Base-by-base conservation (phyloP, 2,113 vertebrate genomes). In the Catharus minimus region DNA sequence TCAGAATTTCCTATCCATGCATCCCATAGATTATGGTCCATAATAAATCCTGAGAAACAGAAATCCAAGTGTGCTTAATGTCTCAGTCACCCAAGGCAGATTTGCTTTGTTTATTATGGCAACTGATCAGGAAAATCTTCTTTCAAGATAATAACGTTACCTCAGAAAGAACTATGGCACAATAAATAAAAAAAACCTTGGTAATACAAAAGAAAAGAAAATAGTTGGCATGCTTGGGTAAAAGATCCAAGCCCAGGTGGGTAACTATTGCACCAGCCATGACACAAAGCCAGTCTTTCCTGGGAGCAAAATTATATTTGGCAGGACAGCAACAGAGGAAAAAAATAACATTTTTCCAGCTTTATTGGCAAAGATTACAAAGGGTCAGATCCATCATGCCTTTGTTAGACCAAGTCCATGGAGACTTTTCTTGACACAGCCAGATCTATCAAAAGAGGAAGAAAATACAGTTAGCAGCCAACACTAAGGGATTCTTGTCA, bases 361-460 rank as follows among this genome's bases (percentile, higher is more conserved):
- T 78, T 86, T 76, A 95, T 94, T 71, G 60, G 85, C 52, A 86
- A 88, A 68, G 80, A 95, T 88, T 65, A 68, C 50, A 88, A 78
- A 92, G 77, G 92, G 86, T 79, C 86, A 94, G 69, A 90, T 89
- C 77, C 74, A 82, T 92, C 86, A 79, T 16, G 57, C 16, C 65
- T 87, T 87, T 90, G 82, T 92, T 92, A 93, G 76, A 55, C 36
- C 38, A 65, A 57, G 64, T 39, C 74, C 69, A 3, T 5, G 30
- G 80, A 88, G 86, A 78, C 38, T 86, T 72, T 12, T 21, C 77
- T 75, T 88, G 89, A 90, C 86, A 93, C 49, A 38, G 47, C 80
- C 80, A 86, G 69, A 92, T 93, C 82, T 60, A 90, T 86, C 83
- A 93, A 92, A 92, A 94, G 52, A 69, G 57, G 73, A 78, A 47